Evolutionary conservation across 2,113 vertebrate species (phyloP).

Genomic region (Fulmarus glacialis): DNA sequence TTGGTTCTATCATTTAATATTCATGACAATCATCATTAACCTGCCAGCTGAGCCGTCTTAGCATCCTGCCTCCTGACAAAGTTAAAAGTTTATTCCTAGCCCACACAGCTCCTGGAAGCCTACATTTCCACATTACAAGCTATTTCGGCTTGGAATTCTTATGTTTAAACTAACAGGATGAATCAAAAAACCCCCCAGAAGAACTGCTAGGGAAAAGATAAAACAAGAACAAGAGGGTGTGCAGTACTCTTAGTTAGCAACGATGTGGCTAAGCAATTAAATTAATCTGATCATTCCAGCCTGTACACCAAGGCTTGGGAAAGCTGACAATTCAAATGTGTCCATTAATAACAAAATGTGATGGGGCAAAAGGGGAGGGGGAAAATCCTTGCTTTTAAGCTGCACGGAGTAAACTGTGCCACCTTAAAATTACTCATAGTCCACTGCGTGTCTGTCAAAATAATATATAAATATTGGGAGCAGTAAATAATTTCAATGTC

Average conservation of each 20-base stretch:
- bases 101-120: background rate
- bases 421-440: constrained; percentile 18
- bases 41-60: background rate
- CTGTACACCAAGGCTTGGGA: background rate
- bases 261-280: background rate
- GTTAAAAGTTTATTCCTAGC: constrained; percentile 7
- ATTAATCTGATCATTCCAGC: constrained; percentile 5
- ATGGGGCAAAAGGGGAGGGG: background rate
- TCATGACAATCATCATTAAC: constrained; percentile 46
- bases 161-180: background rate
- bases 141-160: background rate
- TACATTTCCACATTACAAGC: background rate
- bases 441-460: constrained; percentile 18
- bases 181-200: background rate
- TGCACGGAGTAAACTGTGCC: background rate
- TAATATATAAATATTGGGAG: background rate
- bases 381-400: background rate
- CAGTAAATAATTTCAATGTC: constrained; percentile 2
- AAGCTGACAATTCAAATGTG: constrained; percentile 26
- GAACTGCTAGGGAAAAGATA: background rate
- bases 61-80: constrained; percentile 24
- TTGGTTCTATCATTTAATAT: constrained; percentile 52
- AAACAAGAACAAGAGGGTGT: background rate
- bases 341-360: constrained; percentile 25
- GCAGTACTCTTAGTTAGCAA: background rate